Conservation (phyloP, 2,797 vertebrate species). For the Melanotaenia trifasciata region DNA sequence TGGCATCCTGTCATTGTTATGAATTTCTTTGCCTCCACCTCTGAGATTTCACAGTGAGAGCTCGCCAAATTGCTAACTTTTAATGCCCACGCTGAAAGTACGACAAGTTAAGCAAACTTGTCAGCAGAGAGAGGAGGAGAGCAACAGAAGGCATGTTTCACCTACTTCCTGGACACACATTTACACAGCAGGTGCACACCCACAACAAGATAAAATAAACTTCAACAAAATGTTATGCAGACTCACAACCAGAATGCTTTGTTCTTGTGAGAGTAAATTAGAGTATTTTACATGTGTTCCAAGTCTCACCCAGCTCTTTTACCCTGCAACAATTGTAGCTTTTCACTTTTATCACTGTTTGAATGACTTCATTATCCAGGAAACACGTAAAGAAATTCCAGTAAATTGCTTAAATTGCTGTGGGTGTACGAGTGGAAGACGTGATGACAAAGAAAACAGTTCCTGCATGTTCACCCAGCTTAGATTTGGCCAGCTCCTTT, state of each 20-base stretch:
- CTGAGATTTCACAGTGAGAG: slow-evolving; percentile 58
- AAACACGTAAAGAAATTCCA: slow-evolving; percentile 21
- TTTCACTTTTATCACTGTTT: not conserved
- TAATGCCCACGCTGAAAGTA: slow-evolving; percentile 65
- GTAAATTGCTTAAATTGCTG: slow-evolving; percentile 9
- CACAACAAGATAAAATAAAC: slow-evolving; percentile 69
- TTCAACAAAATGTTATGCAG: slow-evolving; percentile 52
- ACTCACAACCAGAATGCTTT: slow-evolving; percentile 22
- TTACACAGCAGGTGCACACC: slow-evolving; percentile 70
- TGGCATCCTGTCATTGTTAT: slow-evolving; percentile 56
- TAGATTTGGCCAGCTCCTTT: slow-evolving; percentile 3
- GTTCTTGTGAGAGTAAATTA: slow-evolving; percentile 34
- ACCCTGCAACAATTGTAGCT: not conserved
- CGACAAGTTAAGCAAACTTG: slow-evolving; percentile 61
- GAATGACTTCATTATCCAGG: slow-evolving; percentile 4
- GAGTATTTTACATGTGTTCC: slow-evolving; percentile 17
- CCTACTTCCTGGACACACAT: slow-evolving; percentile 67
- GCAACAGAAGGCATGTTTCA: slow-evolving; percentile 74
- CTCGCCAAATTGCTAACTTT: slow-evolving; percentile 69
- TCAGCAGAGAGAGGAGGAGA: slow-evolving; percentile 61
- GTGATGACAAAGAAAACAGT: slow-evolving; percentile 12
- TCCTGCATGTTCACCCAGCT: not conserved
- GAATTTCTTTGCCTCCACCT: slow-evolving; percentile 56
- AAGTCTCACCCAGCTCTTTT: slow-evolving; percentile 9
- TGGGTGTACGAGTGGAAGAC: not conserved